These are phyloP conservation scores for Sternotherus odoratus DNA, from an alignment of 2,797 vertebrate species.

Conservation along the genomic window DNA sequence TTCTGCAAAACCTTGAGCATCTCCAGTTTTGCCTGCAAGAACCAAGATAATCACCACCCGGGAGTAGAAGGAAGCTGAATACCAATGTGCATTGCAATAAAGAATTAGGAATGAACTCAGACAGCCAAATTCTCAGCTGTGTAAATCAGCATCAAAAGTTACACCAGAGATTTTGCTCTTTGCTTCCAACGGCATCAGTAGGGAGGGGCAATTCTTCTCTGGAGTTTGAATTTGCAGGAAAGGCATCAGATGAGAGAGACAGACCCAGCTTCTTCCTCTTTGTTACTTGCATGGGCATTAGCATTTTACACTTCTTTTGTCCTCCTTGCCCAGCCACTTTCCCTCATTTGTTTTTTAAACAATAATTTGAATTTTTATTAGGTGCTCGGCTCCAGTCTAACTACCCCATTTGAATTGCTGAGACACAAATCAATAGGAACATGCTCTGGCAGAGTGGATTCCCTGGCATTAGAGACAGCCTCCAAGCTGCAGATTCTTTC, in stretches of 20 bases:
- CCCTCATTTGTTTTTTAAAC: slow-evolving; percentile 9
- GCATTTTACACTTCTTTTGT: not conserved
- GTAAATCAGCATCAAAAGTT: not conserved
- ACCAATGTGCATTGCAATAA: not conserved
- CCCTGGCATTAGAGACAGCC: not conserved
- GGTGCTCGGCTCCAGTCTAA: slow-evolving; percentile 68
- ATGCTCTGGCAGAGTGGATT: slow-evolving; percentile 30
- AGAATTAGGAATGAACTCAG: not conserved
- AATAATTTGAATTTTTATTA: slow-evolving; percentile 77
- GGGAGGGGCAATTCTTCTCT: not conserved
- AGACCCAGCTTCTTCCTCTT: not conserved
- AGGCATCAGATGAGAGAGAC: not conserved
- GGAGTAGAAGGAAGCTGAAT: not conserved
- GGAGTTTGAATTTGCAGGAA: not conserved
- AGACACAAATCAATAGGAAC: slow-evolving; percentile 64
- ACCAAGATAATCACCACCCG: not conserved
- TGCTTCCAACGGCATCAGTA: not conserved
- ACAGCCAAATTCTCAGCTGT: not conserved
- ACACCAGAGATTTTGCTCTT: not conserved
- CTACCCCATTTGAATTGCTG: slow-evolving; percentile 70
- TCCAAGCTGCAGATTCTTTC: not conserved
- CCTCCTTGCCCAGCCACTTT: not conserved
- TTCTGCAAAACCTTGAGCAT: not conserved
- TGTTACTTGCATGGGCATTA: not conserved
- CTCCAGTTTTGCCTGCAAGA: not conserved